Evolutionary conservation across 2,113 vertebrate genomes (phyloP), one percentile per base, ranked within the genome.

Genomic region (Corythaeola cristata): DNA sequence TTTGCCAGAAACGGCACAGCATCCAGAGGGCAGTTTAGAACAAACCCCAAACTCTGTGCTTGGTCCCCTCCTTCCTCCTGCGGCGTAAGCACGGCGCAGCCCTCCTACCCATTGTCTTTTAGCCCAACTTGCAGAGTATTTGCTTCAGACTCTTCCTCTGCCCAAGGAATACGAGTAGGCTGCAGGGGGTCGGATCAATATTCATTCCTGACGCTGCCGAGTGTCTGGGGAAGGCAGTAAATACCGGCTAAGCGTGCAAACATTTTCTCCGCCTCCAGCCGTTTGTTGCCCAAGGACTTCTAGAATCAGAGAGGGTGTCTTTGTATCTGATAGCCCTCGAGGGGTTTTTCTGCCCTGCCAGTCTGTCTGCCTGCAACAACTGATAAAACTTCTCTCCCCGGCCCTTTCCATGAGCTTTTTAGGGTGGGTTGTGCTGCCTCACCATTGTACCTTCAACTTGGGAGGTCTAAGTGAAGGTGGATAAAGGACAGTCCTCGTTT

Each of bases 381-480:
- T 16, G 28, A 32, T 37, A 33, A 68, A 68, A 30, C 11, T 68
- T 28, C 50, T n/a, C 77, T 80, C 8, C 17, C 35, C 9, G 1
- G 15, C 41, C 50, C 47, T 62, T 53, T 26, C 85, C 24, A 0
- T 10, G 35, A 67, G 80, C n/a, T 67, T n/a, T 56, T 28, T 12
- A 0, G 16, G 8, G 68, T 12, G 4, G 2, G 32, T 49, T 8
- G 53, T 17, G 0, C 41, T 9, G 11, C 68, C 73, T 58, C 4
- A 0, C 14, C 0, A 0, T 11, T 24, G 2, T 19, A 1, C 49
- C 56, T 41, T 1, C 32, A 45, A 53, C 59, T 7, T 37, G 67
- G 63, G 53, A 59, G 5, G 22, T 32, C 28, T 14, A 15, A 28
- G 30, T 30, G 64, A 64, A 56, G 44, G 53, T 37, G 62, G 67